Conservation (phyloP, 2,113 vertebrate species). For the Sylvilagus bachmani region DNA sequence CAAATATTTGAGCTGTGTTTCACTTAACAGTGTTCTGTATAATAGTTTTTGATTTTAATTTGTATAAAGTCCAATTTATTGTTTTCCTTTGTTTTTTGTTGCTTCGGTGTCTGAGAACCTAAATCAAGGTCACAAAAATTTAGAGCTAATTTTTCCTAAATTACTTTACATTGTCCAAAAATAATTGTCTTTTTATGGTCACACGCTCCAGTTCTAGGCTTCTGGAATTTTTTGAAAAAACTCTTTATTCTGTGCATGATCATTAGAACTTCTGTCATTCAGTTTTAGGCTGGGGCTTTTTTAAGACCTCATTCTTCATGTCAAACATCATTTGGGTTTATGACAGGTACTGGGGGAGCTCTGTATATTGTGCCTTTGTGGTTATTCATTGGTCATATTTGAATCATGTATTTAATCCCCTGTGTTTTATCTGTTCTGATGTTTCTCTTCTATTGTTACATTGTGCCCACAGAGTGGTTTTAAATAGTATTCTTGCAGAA, state of each 20-base stretch:
- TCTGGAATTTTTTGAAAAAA: neutral
- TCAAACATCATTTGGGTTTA: neutral
- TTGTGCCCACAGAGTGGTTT: neutral
- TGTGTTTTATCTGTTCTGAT: neutral
- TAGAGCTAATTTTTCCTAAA: neutral
- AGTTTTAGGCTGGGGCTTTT: neutral
- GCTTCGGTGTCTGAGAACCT: neutral
- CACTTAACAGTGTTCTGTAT: neutral
- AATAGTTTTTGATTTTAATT: slow-evolving; percentile 8
- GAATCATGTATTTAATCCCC: neutral
- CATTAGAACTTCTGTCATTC: neutral
- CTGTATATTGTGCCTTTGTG: neutral
- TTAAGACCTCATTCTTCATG: neutral
- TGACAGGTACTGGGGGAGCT: neutral
- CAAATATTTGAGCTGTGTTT: neutral
- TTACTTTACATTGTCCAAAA: slow-evolving; percentile 27
- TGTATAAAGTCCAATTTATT: neutral
- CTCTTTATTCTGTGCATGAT: neutral
- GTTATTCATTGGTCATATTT: neutral
- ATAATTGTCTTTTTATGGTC: neutral
- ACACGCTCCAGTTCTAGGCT: neutral
- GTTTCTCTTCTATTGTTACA: neutral
- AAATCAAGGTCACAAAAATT: neutral
- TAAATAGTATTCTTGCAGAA: slow-evolving; percentile 34
- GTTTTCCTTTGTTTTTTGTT: neutral